A percentile compares a stretch with the other conserved stretches of the same genome.
Conservation (phyloP, 2,797 vertebrate species). For the Anas georgica region DNA sequence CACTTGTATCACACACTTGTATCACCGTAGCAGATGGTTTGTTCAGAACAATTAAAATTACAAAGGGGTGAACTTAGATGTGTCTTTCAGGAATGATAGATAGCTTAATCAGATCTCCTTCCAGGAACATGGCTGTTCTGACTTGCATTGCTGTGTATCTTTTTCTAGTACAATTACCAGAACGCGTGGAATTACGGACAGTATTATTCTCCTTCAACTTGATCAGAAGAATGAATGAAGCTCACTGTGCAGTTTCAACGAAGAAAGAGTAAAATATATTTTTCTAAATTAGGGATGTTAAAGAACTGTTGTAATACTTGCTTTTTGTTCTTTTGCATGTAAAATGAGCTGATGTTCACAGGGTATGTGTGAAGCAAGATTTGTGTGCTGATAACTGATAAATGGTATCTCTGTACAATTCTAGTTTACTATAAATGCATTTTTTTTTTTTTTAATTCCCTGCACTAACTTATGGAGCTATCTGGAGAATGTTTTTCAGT, state of each 20-base stretch:
- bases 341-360: constrained; percentile 49
- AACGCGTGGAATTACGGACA: constrained; percentile 97
- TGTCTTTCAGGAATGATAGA: neutral
- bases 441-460: constrained; percentile 66
- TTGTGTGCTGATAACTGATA: constrained; percentile 61
- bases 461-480: constrained; percentile 73
- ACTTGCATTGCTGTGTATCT: neutral
- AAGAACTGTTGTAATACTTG: constrained; percentile 70
- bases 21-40: too few species aligned
- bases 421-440: constrained; percentile 59
- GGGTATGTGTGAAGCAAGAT: constrained; percentile 66
- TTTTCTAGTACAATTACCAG: constrained; percentile 89
- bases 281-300: constrained; percentile 76
- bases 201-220: constrained; percentile 96
- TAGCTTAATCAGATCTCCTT: too few species aligned
- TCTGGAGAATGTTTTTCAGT: constrained; percentile 46
- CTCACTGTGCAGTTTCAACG: constrained; percentile 38
- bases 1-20: too few species aligned
- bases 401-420: constrained; percentile 62
- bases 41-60: neutral
- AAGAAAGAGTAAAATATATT: constrained; percentile 60
- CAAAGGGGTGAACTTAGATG: too few species aligned
- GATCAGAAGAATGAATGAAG: constrained; percentile 66
- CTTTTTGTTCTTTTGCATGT: constrained; percentile 74
- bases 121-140: rapidly evolving